Evolutionary conservation across 2,888 invertebrate genomes (phyloP).

Genomic region (Harpalus rufipes): DNA sequence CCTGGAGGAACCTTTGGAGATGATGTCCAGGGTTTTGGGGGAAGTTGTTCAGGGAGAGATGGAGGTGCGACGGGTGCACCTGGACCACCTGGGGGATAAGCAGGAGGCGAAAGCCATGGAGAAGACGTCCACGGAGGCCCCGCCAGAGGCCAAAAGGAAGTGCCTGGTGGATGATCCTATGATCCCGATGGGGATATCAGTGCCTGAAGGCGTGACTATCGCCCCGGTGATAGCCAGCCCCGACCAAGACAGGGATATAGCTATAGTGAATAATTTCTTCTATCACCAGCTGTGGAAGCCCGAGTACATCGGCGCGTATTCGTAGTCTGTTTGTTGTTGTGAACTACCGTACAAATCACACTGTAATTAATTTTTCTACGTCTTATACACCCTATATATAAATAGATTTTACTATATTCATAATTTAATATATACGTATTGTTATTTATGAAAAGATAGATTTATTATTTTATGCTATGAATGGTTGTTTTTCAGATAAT

Average conservation of each 20-base stretch:
- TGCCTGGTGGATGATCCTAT: slow-evolving; percentile 75
- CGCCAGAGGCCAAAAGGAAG: slow-evolving; percentile 48
- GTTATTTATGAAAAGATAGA: slow-evolving; percentile 65
- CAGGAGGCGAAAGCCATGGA: slow-evolving; percentile 65
- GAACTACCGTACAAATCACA: slow-evolving; percentile 57
- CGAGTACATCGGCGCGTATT: slow-evolving; percentile 78
- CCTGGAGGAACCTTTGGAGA: slow-evolving; percentile 64
- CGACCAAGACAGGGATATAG: slow-evolving; percentile 78
- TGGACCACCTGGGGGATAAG: slow-evolving; percentile 67
- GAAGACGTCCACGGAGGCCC: slow-evolving; percentile 62
- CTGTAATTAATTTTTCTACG: slow-evolving; percentile 63
- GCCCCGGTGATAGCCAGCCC: slow-evolving; percentile 76
- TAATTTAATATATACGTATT: slow-evolving; percentile 65
- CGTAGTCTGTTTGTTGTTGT: slow-evolving; percentile 71
- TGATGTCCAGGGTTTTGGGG: slow-evolving; percentile 64
- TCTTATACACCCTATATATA: slow-evolving; percentile 60
- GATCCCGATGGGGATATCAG: slow-evolving; percentile 76
- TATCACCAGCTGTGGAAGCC: slow-evolving; percentile 80
- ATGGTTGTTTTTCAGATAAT: slow-evolving; percentile 65
- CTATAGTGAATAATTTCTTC: slow-evolving; percentile 79
- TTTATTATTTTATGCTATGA: slow-evolving; percentile 65
- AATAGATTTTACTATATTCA: slow-evolving; percentile 59
- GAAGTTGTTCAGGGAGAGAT: slow-evolving; percentile 64
- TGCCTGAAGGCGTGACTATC: slow-evolving; percentile 77
- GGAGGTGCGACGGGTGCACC: slow-evolving; percentile 59